Evolutionary conservation across 2,113 vertebrate species (phyloP).

Genomic region (Odontophorus gujanensis): DNA sequence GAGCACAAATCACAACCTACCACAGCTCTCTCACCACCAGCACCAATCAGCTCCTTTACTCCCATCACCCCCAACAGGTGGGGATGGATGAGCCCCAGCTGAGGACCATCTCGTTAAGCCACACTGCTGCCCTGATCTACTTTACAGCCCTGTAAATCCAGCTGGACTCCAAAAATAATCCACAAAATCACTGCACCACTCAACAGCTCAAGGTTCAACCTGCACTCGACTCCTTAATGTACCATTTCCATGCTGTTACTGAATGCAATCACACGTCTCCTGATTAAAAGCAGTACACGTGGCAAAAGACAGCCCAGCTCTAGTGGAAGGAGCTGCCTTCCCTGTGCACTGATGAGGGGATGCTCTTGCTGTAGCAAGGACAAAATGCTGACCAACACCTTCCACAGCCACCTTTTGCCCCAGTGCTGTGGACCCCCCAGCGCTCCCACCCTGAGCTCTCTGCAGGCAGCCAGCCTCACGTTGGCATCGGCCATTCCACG

Average conservation of each 20-base stretch:
- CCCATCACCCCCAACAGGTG: background rate
- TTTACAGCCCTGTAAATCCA: background rate
- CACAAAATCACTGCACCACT: background rate
- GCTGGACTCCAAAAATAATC: background rate
- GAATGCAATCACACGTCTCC: background rate
- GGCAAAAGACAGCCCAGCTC: background rate
- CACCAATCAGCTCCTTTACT: background rate
- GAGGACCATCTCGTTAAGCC: background rate
- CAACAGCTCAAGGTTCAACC: background rate
- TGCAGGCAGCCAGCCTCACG: background rate
- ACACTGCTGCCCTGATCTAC: background rate
- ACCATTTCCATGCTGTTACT: background rate
- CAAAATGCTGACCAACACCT: background rate
- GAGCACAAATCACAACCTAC: background rate
- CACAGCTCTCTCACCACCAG: background rate
- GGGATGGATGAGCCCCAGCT: background rate
- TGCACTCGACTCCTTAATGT: background rate
- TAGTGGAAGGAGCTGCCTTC: accelerated
- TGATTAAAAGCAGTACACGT: background rate
- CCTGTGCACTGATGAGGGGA: background rate
- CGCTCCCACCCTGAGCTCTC: background rate
- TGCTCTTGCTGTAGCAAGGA: background rate
- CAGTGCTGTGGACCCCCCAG: too few relatives aligned
- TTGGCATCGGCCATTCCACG: background rate
- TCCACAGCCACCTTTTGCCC: too few relatives aligned